A percentile compares a stretch with the other conserved stretches of the same genome.
Conservation (phyloP, 2,888 invertebrate species). For the Eupelmus urozonus region DNA sequence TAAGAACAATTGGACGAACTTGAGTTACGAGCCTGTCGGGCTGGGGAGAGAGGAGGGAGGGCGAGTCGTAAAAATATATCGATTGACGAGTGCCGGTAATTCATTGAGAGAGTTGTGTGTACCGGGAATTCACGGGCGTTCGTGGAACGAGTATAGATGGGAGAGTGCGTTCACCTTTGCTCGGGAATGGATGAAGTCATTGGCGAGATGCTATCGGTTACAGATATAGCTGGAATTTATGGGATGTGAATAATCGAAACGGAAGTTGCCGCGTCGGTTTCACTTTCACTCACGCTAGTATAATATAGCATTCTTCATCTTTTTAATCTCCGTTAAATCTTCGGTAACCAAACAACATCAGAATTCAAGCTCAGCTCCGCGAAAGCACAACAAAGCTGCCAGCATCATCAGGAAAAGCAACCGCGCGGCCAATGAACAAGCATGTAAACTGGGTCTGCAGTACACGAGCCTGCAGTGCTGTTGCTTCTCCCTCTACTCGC, state of each 20-base stretch:
- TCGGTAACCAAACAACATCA: too few relatives aligned
- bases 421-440: constrained; percentile 11
- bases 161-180: constrained; percentile 32
- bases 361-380: too few relatives aligned
- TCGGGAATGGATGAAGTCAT: constrained; percentile 13
- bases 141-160: not conserved
- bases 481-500: not conserved
- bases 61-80: constrained; percentile 45
- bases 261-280: too few relatives aligned
- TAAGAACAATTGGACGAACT: constrained; percentile 30
- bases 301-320: too few relatives aligned
- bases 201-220: not conserved
- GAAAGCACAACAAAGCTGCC: too few relatives aligned
- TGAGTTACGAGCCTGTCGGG: constrained; percentile 53
- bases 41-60: not conserved
- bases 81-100: constrained; percentile 47
- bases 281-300: too few relatives aligned
- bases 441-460: not conserved
- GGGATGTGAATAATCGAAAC: too few relatives aligned
- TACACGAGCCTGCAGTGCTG: too few relatives aligned
- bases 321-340: too few relatives aligned
- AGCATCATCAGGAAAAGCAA: not conserved
- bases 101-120: constrained; percentile 42
- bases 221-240: too few relatives aligned
- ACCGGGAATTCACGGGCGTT: constrained; percentile 16